phyloP scores from a whole-genome alignment of 2,888 invertebrate genomes.

The Eupithecia abbreviata region DNA sequence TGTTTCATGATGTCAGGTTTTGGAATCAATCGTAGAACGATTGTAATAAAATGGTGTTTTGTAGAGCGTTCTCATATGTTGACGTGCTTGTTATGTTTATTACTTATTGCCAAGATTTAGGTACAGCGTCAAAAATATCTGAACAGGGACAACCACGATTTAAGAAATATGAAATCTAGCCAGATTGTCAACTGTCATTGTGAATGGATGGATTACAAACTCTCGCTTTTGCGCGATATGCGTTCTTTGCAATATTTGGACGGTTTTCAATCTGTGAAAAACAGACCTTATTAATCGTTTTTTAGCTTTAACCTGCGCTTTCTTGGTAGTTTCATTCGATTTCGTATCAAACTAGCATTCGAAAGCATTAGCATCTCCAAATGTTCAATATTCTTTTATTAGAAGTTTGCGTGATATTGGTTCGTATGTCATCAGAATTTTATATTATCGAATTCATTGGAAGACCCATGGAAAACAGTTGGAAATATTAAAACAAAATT shows the following conservation, averaged over 20 bases:
- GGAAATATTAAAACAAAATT: constrained; percentile 6
- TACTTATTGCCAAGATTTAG: not conserved
- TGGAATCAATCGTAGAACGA: not conserved
- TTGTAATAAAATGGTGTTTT: not conserved
- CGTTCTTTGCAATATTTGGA: no score
- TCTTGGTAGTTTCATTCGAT: not conserved
- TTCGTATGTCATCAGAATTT: constrained; percentile 18
- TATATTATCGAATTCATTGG: constrained; percentile 14
- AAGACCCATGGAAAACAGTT: not conserved
- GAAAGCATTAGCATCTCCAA: not conserved
- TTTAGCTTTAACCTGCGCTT: not conserved
- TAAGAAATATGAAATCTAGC: no score
- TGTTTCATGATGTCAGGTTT: not conserved
- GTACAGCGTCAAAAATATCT: not conserved
- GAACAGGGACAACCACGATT: not conserved
- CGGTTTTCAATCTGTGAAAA: no score
- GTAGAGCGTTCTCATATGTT: not conserved
- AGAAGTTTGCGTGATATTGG: constrained; percentile 17
- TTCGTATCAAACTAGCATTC: not conserved
- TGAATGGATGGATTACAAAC: no score
- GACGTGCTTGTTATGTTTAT: not conserved
- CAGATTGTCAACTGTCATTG: no score
- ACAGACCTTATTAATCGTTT: not conserved
- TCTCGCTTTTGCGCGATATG: no score
- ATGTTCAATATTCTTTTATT: constrained; percentile 6